Conservation (phyloP, 2,888 invertebrate species). For the Pollenia labialis region DNA sequence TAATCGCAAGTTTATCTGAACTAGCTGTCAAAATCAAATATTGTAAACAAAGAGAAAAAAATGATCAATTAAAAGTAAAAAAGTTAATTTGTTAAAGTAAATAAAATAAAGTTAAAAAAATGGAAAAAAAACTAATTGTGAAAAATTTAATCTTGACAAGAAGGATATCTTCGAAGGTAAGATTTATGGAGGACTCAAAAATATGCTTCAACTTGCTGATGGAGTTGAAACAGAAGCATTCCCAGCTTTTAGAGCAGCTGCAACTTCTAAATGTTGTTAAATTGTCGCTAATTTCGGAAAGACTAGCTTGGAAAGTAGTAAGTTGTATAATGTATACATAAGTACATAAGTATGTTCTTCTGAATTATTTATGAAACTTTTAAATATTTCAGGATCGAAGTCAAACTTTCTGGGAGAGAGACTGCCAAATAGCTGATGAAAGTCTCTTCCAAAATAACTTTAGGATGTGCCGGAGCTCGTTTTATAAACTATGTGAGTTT, state of each 20-base stretch:
- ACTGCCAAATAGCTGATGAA: constrained; percentile 2
- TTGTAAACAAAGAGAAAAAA: no score
- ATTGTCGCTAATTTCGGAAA: constrained; percentile 6
- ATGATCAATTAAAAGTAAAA: no score
- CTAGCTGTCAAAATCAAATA: no score
- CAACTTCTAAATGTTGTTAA: background rate
- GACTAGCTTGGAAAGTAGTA: background rate
- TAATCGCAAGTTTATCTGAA: no score
- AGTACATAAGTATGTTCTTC: no score
- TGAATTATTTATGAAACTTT: background rate
- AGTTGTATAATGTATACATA: background rate
- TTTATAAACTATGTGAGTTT: background rate
- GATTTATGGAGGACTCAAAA: background rate
- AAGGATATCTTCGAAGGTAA: constrained; percentile 7
- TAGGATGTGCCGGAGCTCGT: constrained; percentile 2
- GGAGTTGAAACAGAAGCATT: background rate
- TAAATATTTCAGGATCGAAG: background rate
- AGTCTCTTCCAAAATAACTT: constrained; percentile 9
- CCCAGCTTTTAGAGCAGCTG: constrained; percentile 1
- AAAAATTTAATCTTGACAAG: background rate
- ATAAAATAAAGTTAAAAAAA: background rate
- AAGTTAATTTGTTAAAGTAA: background rate
- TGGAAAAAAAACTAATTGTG: background rate
- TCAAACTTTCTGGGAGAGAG: constrained; percentile 7
- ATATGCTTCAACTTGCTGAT: background rate